Base-by-base conservation (phyloP, 2,888 invertebrate genomes). In the Cancer borealis region DNA sequence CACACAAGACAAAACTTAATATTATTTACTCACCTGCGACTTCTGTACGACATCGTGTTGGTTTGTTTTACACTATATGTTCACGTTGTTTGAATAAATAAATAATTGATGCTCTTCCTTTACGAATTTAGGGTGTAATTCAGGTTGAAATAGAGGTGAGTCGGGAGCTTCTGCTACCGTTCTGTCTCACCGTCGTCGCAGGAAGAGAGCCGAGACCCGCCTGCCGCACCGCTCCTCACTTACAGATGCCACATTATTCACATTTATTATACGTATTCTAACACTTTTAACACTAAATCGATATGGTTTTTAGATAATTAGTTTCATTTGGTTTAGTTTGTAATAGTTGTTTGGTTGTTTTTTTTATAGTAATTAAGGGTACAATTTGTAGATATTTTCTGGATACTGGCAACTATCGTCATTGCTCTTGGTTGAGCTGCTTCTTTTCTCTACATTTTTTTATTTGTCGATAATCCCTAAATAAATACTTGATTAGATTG, bases 11-110 rank as follows among this genome's bases (percentile, higher is more conserved):
- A 84, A 21, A 73, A 73, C n/a, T 12, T 12, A 3, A 12, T 39
- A 30, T 4, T 84, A 84, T 1, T 84, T 84, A 30, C 84, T 84
- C 84, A 84, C 84, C 84, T 84, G 84, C 84, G 84, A 39, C 84
- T 84, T 84, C 84, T 84, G 84, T 84, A 84, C 39, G 84, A 84
- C 84, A 84, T 84, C 10, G 30, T 39, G 84, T 3, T 39, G 39
- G 30, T 84, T 10, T 84, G 6, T 39, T 39, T 84, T 30, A 39
- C 39, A 39, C 84, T 84, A 84, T 17, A 39, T 3, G n/a, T 39
- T 39, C 84, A 84, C 84, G 39, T 84, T 30, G 39, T 39, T 39
- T 39, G 10, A 84, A 84, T 84, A 84, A 84, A 39, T 84, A 14
- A 84, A 30, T 84, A 84, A 3, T 10, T 10, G 14, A 39, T 39